phyloP scores from a whole-genome alignment of 2,888 invertebrate genomes.

The Pollenia griseotomentosa region DNA sequence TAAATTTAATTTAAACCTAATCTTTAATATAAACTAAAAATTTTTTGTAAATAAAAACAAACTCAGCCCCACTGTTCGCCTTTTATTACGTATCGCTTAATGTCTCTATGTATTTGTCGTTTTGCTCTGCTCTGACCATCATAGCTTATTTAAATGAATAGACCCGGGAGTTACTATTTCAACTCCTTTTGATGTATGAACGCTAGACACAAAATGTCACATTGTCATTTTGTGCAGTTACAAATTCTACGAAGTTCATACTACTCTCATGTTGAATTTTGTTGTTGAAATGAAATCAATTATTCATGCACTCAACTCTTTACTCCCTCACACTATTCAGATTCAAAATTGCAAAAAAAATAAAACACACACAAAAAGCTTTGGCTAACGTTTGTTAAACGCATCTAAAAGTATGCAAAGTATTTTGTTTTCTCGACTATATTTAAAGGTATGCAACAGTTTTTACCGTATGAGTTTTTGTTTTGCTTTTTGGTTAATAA shows the following conservation, averaged over 20 bases:
- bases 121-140: constrained; percentile 3
- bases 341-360: background rate
- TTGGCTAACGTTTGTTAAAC: constrained; percentile 40
- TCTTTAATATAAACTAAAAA: background rate
- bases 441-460: constrained; percentile 63
- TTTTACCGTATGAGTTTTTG: constrained; percentile 4
- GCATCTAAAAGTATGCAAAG: constrained; percentile 68
- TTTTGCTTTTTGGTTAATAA: constrained; percentile 7
- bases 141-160: constrained; percentile 56
- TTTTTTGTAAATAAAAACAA: background rate
- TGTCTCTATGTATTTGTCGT: background rate
- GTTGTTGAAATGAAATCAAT: constrained; percentile 79
- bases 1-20: background rate
- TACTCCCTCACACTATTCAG: constrained; percentile 45
- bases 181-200: constrained; percentile 71
- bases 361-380: background rate
- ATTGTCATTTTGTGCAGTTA: constrained; percentile 64
- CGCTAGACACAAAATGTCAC: constrained; percentile 73
- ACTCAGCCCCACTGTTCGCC: constrained; percentile 22
- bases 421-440: constrained; percentile 37
- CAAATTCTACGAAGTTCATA: constrained; percentile 10
- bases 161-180: constrained; percentile 59
- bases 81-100: background rate
- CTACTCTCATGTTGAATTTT: constrained; percentile 55
- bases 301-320: constrained; percentile 79